Base-by-base conservation (phyloP, 2,888 invertebrate genomes). In the Acrobasis repandana region DNA sequence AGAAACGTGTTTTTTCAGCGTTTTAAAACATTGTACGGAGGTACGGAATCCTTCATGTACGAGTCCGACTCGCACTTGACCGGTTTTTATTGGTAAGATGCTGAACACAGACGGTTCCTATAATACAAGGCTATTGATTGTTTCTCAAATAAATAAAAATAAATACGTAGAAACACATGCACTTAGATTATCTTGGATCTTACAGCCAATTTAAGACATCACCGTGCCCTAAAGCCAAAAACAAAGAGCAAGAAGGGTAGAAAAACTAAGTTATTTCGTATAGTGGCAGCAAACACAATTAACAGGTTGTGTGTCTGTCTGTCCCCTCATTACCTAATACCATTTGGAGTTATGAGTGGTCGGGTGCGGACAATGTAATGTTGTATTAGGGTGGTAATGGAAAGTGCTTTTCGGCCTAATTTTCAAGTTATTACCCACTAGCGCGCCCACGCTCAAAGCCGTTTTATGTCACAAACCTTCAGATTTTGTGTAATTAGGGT, bases 251-350 rank as follows among this genome's bases (percentile, higher is more conserved):
- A 54, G 52, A n/a, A 38, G 18, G 54, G 54, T 38, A 54, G 20
- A 38, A 43, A 38, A 38, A 54, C 14, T 14, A 49, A 48, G 56
- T 58, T 36, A 58, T 58, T 58, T 14, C 58, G 18, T 50, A 49
- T 58, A 58, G 49, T 49, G 58, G 49, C 36, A 58, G 38, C 18
- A 49, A 58, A 58, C 49, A 20, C 36, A 58, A 58, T 50, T 58
- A 49, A 9, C 49, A 15, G 20, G 20, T 38, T 58, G 58, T 58
- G 36, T 58, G 58, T 58, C 36, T 58, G 58, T 58, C 49, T 49
- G 58, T 20, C 16, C 47, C 49, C 58, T 48, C 58, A 36, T 58
- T 43, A 38, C 34, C 49, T 48, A 58, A 58, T 58, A 49, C 50
- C 58, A 36, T 54, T 54, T 38, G 11, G 54, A 38, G 54, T 38